Evolutionary conservation across 2,888 invertebrate genomes (phyloP).

Genomic region (Hetaerina titia): DNA sequence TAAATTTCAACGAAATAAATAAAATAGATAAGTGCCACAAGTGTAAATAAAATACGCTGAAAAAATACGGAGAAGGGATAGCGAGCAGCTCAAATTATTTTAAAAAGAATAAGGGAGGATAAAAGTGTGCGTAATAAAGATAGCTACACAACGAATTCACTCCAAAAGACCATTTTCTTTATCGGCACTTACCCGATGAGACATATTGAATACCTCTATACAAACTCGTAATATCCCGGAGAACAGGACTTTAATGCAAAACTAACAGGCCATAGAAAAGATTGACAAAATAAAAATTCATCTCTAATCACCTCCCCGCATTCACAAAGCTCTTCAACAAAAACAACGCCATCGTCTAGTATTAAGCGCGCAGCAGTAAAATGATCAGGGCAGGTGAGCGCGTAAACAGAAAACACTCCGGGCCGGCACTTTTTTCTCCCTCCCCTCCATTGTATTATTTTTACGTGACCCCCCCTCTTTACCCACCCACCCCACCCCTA

Average conservation of each 20-base stretch:
- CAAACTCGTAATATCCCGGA: neutral
- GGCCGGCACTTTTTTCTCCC: neutral
- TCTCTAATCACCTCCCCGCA: neutral
- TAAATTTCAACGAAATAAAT: no score
- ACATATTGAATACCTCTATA: neutral
- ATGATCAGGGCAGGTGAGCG: slow-evolving; percentile 37
- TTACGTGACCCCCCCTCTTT: neutral
- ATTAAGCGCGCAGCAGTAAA: neutral
- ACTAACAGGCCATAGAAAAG: neutral
- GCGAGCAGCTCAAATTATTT: neutral
- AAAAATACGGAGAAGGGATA: no score
- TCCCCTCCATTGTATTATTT: neutral
- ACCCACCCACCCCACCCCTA: no score
- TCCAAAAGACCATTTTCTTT: neutral
- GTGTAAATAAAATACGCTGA: no score
- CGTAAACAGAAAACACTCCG: slow-evolving; percentile 49
- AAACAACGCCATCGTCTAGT: neutral
- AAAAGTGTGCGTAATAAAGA: neutral
- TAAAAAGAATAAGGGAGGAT: neutral
- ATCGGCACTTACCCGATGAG: neutral
- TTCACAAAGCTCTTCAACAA: neutral
- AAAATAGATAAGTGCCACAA: no score
- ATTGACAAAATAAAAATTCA: neutral
- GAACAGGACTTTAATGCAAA: neutral
- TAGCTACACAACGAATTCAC: neutral